Evolutionary conservation across 2,113 vertebrate species (phyloP).

Genomic region (Capreolus pygargus): DNA sequence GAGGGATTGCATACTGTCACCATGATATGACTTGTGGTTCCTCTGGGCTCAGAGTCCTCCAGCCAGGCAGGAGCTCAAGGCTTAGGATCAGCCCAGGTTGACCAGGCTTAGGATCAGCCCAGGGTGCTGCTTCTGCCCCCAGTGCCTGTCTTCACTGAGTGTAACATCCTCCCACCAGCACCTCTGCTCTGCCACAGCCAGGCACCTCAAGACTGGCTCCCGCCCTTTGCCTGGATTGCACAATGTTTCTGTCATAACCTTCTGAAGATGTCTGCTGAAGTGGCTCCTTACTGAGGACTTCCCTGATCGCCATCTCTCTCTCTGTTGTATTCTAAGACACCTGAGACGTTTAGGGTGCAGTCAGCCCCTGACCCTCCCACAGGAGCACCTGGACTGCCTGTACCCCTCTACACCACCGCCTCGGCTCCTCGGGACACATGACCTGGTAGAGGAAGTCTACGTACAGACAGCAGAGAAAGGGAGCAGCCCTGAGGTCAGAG

Average conservation of each 20-base stretch:
- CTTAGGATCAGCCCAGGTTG: not conserved
- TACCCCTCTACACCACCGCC: not conserved
- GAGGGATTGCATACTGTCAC: not conserved
- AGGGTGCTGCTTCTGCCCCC: too few species aligned
- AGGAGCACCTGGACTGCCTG: not conserved
- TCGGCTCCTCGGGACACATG: accelerated
- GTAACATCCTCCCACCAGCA: not conserved
- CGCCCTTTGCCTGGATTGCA: not conserved
- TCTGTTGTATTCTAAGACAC: not conserved
- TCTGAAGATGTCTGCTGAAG: not conserved
- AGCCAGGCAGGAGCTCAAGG: too few species aligned
- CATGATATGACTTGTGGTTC: not conserved
- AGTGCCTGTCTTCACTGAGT: accelerated
- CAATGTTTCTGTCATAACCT: not conserved
- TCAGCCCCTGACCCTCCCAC: not conserved
- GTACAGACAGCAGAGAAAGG: not conserved
- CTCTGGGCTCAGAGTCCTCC: not conserved
- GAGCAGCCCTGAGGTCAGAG: not conserved
- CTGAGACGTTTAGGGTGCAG: not conserved
- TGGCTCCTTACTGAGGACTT: not conserved
- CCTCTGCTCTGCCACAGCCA: not conserved
- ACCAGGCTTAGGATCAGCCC: not conserved
- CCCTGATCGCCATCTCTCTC: not conserved
- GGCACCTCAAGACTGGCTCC: not conserved
- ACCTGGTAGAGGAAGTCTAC: not conserved